Base-by-base conservation (phyloP, 1,140 invertebrate genomes). In the Anastatus disparis region DNA sequence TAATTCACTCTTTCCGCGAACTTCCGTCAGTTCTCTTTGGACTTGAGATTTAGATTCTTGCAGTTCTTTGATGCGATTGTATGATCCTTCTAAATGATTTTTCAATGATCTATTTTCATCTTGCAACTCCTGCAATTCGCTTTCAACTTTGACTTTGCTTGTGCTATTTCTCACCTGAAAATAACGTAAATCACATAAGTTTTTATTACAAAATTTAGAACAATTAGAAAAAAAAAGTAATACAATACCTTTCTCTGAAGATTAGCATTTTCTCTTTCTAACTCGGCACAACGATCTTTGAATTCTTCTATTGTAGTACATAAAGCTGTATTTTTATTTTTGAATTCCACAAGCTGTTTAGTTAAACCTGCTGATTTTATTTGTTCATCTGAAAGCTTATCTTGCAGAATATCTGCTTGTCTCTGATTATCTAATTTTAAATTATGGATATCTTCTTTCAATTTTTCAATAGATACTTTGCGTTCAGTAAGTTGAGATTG, bases 11-110 rank as follows among this genome's bases (percentile, higher is more conserved):
- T 78, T 61, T 22, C 52, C 59, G 44, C 75, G 70, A 1, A 79
- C 42, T 38, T 74, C 65, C 0, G 67, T 61, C 4, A 80, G 22
- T 44, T 84, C 78, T 22, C 75, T 75, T 10, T 77, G 66, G 40
- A 79, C 70, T 12, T 81, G 70, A 4, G 68, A 73, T 40, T 81
- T 85, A 6, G 52, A 63, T 15, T 79, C 76, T 42, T 81, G 80
- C 6, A 86, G 46, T n/a, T 77, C 78, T 6, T 66, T 66, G 26
- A 84, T 79, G 0, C 81, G 75, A 69, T 85, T 86, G 24, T 79
- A 79, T 1, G 78, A 81, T 15, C 84, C 84, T 15, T 85, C 84
- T 6, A 85, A 69, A 69, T 79, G 80, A 17, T 77, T 80, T 50
- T 79, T 74, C 6, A 85, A 52, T 8, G 64, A 76, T 27, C 71